Evolutionary conservation across 2,888 invertebrate species (phyloP), one percentile per base, ranked within the genome.

Genomic region (Hoplodrina ambigua): DNA sequence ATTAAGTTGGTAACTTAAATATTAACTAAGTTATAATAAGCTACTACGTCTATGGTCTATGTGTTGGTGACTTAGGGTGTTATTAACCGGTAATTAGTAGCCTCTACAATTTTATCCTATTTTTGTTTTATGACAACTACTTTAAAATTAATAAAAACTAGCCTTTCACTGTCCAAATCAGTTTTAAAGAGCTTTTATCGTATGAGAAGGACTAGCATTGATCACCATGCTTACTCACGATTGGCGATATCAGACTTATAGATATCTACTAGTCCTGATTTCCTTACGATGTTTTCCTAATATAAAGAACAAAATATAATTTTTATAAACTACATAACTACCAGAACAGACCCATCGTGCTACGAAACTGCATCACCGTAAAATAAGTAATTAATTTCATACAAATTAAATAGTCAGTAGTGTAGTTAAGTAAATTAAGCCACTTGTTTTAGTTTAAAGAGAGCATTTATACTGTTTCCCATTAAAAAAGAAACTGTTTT

Each of bases 401-500:
- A 69, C 46, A 49, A 56, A 76, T 55, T 52, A 52, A 62, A 62
- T 58, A 53, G 50, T 52, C 11, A 0, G 6, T 60, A 56, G 6
- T 30, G 5, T 46, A 13, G 60, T 68, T 73, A 49, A 30, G 25
- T 25, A 46, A 68, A 56, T 50, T 52, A 46, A 60, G 20, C n/a
- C 53, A 69, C 13, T 49, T 17, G 44, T 13, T 20, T 44, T 20
- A 7, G 17, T n/a, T 52, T n/a, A 62, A 61, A 55, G 25, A 19
- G 17, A 19, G 19, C 17, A 15, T 65, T 61, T 69, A 15, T 7
- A 33, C 20, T 15, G 7, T 25, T 76, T 68, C 55, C 11, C 11
- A 58, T 50, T 25, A 25, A 25, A 17, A 17, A 46, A 50, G 41
- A 73, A 20, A 41, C 30, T 1, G 20, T 52, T 77, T 53, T 49